phyloP scores from a whole-genome alignment of 2,888 invertebrate genomes.

The Philhelius pedissequus region DNA sequence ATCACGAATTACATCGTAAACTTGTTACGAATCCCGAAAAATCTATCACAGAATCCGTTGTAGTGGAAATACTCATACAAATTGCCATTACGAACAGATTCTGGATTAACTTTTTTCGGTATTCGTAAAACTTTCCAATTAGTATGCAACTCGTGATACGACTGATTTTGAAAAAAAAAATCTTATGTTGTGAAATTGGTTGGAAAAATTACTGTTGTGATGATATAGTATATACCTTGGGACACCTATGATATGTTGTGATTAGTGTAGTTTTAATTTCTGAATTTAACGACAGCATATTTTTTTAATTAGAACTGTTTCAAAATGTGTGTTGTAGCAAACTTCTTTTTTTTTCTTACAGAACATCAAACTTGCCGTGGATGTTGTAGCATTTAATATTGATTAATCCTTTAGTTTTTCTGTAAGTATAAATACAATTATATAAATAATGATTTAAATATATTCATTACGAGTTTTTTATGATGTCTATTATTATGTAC shows the following conservation, averaged over 20 bases:
- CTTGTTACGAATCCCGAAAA: too few relatives aligned
- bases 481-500: constrained; percentile 70
- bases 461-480: not conserved
- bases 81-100: too few relatives aligned
- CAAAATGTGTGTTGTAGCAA: not conserved
- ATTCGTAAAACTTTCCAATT: too few relatives aligned
- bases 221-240: constrained; percentile 76
- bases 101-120: too few relatives aligned
- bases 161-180: not conserved
- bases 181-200: not conserved
- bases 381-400: constrained; percentile 5
- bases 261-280: constrained; percentile 74
- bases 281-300: constrained; percentile 21
- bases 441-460: too few relatives aligned
- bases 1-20: too few relatives aligned
- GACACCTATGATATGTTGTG: constrained; percentile 77
- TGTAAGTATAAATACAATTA: too few relatives aligned
- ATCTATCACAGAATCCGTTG: too few relatives aligned
- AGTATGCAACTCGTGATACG: too few relatives aligned
- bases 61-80: too few relatives aligned
- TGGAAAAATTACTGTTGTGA: constrained; percentile 58
- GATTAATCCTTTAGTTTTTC: not conserved
- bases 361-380: not conserved
- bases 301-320: not conserved
- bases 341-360: constrained; percentile 13